A percentile compares a stretch with the other conserved stretches of the same genome.
Evolutionary conservation across 2,888 invertebrate species (phyloP).

Genomic region (Mongoloraphidia duomilia): DNA sequence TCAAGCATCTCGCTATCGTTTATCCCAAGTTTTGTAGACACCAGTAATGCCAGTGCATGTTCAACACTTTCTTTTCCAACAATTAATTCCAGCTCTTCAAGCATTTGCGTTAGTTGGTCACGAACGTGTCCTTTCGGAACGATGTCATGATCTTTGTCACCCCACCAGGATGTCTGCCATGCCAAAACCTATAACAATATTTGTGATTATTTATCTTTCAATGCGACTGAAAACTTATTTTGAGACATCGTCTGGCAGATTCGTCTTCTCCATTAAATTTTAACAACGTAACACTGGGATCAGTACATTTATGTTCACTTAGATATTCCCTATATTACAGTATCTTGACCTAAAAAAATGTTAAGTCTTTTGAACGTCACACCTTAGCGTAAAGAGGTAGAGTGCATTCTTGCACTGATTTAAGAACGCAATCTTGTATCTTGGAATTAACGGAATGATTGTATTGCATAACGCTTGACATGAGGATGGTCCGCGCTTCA

Average conservation of each 20-base stretch:
- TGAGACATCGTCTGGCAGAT: not conserved
- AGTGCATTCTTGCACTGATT: conserved; percentile 48
- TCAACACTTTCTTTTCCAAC: conserved; percentile 50
- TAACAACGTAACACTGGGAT: too few relatives aligned
- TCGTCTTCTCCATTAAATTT: not conserved
- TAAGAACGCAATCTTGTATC: conserved; percentile 38
- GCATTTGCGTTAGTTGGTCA: conserved; percentile 48
- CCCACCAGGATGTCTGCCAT: conserved; percentile 46
- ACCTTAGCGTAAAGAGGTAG: conserved; percentile 58
- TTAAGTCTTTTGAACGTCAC: conserved; percentile 7
- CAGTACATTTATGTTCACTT: not conserved
- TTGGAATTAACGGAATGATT: conserved; percentile 46
- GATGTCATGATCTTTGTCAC: conserved; percentile 38
- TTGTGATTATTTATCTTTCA: not conserved
- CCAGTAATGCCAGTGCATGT: conserved; percentile 54
- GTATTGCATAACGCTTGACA: conserved; percentile 40
- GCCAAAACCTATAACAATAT: conserved; percentile 34
- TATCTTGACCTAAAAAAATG: not conserved
- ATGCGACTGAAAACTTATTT: conserved; percentile 10
- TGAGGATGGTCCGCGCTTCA: conserved; percentile 37
- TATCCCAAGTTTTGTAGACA: conserved; percentile 62
- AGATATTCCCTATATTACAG: not conserved
- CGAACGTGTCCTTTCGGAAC: conserved; percentile 38
- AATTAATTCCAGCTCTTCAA: conserved; percentile 53
- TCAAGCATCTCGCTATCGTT: conserved; percentile 70